A percentile compares a stretch with the other conserved stretches of the same genome.
These are phyloP conservation scores for Epizoanthus illoricatus DNA, from an alignment of 92 coral and sea anemone genomes.

Conservation along the genomic window DNA sequence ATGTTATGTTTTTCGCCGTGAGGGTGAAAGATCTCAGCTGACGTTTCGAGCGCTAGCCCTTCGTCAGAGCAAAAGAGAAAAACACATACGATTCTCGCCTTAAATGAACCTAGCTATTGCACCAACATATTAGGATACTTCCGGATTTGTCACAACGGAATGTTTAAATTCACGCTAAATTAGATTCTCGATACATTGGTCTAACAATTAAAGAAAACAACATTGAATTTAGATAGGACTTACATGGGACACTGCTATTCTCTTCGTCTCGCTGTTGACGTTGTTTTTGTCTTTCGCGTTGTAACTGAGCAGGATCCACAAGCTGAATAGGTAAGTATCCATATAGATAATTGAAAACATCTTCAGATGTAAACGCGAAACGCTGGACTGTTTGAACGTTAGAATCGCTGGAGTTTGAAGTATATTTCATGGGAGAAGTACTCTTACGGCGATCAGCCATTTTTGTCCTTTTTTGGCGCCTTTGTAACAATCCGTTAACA, in stretches of 20 bases:
- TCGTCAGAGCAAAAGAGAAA: too few species aligned
- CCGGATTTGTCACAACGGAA: neutral
- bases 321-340: conserved; percentile 93
- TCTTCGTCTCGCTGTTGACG: conserved; percentile 51
- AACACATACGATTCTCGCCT: neutral
- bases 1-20: too few species aligned
- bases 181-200: neutral
- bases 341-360: conserved; percentile 83
- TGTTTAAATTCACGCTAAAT: neutral
- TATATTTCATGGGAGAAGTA: conserved; percentile 30
- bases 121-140: neutral
- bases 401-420: conserved; percentile 39
- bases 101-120: neutral
- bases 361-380: conserved; percentile 62
- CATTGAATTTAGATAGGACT: conserved; percentile 34
- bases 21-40: too few species aligned
- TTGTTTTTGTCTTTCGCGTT: conserved; percentile 67
- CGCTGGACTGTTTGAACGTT: conserved; percentile 31
- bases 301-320: conserved; percentile 81
- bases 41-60: too few species aligned
- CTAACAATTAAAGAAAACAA: neutral
- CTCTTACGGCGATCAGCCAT: conserved; percentile 40
- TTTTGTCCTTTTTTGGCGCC: neutral
- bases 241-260: conserved; percentile 60
- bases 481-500: too few species aligned